These are phyloP conservation scores for Epistrophe grossulariae DNA, from an alignment of 2,888 invertebrate genomes.

Conservation along the genomic window DNA sequence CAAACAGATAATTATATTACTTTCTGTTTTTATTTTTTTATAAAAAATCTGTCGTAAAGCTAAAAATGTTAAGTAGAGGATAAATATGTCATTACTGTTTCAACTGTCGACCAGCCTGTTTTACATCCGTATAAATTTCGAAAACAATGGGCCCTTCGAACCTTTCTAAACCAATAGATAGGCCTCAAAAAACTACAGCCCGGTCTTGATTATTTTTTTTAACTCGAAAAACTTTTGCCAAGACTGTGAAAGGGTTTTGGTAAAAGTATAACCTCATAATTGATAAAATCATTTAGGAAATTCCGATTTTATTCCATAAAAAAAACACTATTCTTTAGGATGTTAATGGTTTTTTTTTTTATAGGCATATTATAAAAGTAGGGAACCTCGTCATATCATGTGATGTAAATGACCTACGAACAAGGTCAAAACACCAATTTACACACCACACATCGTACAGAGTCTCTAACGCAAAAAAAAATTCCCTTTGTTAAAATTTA, in stretches of 20 bases:
- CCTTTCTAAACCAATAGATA: background rate
- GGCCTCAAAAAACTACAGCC: background rate
- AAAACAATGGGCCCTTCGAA: background rate
- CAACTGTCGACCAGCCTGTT: too few species aligned
- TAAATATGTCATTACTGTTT: too few species aligned
- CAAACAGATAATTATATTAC: too few species aligned
- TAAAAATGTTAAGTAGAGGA: too few species aligned
- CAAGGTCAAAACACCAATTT: slow-evolving; percentile 50
- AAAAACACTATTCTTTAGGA: background rate
- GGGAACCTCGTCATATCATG: background rate
- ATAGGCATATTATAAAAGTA: background rate
- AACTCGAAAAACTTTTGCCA: background rate
- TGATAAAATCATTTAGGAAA: slow-evolving; percentile 59
- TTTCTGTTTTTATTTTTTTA: too few species aligned
- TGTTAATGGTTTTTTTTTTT: slow-evolving; percentile 5
- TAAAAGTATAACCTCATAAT: slow-evolving; percentile 52
- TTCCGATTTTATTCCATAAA: slow-evolving; percentile 52
- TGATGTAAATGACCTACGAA: slow-evolving; percentile 62
- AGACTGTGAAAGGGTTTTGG: background rate
- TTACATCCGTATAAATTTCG: background rate
- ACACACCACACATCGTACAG: slow-evolving; percentile 29
- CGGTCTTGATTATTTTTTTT: background rate
- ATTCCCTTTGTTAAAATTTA: slow-evolving; percentile 40
- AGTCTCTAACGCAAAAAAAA: slow-evolving; percentile 6
- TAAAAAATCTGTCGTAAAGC: too few species aligned